Conservation (phyloP, 1,140 invertebrate genomes). For the Drosophila micromelanica region DNA sequence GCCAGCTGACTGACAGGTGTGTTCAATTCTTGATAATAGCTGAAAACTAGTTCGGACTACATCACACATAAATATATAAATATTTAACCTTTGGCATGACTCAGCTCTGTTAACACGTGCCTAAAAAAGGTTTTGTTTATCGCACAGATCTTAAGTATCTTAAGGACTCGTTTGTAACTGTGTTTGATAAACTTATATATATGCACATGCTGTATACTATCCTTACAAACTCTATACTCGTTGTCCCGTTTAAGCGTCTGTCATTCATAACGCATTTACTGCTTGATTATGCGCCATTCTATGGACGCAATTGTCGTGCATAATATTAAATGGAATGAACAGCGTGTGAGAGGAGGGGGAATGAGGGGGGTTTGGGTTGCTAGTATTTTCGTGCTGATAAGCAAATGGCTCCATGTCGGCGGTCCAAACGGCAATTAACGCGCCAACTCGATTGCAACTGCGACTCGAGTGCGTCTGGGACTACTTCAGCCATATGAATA, state of each 20-base stretch:
- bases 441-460: slow-evolving; percentile 74
- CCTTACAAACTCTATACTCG: background rate
- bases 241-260: background rate
- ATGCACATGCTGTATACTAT: background rate
- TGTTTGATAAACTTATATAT: background rate
- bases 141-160: slow-evolving; percentile 15
- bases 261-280: slow-evolving; percentile 66
- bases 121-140: slow-evolving; percentile 28
- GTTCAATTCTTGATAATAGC: slow-evolving; percentile 3
- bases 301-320: slow-evolving; percentile 65
- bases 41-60: background rate
- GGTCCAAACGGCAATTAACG: slow-evolving; percentile 74
- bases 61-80: background rate
- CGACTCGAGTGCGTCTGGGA: slow-evolving; percentile 17
- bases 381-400: slow-evolving; percentile 61
- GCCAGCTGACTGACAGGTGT: slow-evolving; percentile 16
- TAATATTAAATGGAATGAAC: slow-evolving; percentile 59
- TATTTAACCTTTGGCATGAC: slow-evolving; percentile 5
- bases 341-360: background rate
- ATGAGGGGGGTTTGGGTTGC: background rate
- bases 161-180: background rate
- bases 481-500: slow-evolving; percentile 16
- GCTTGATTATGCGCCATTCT: slow-evolving; percentile 71
- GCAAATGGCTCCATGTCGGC: slow-evolving; percentile 47
- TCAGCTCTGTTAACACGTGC: slow-evolving; percentile 16